Evolutionary conservation across 2,113 vertebrate genomes (phyloP).

Genomic region (Myrmecobius fasciatus): DNA sequence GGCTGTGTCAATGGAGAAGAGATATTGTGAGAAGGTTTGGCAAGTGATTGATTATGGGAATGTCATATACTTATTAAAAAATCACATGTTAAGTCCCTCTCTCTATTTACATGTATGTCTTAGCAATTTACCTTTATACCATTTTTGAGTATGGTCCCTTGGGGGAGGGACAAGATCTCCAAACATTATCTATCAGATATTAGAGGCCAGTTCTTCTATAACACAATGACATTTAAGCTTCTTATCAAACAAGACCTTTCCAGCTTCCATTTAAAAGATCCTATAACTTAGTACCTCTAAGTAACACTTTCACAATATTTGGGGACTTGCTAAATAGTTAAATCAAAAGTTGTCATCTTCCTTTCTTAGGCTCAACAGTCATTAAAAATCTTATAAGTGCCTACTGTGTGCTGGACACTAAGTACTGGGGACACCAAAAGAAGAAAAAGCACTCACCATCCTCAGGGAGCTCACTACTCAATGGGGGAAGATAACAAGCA

Average conservation of each 20-base stretch:
- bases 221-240: constrained; percentile 30
- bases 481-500: neutral
- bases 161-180: neutral
- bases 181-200: neutral
- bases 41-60: neutral
- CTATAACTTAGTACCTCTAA: neutral
- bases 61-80: neutral
- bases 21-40: neutral
- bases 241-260: constrained; percentile 38
- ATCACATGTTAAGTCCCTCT: neutral
- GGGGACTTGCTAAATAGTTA: constrained; percentile 60
- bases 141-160: neutral
- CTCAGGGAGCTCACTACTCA: neutral
- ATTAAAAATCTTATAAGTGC: neutral
- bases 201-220: neutral
- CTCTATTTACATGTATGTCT: neutral
- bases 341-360: neutral
- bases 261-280: constrained; percentile 36
- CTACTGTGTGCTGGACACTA: neutral
- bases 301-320: neutral
- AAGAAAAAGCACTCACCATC: neutral
- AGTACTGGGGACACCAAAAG: neutral
- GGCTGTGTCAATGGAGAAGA: neutral
- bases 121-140: neutral
- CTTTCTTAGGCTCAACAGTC: neutral